Conservation (phyloP, 1,140 invertebrate genomes). For the Belonocnema kinseyi region DNA sequence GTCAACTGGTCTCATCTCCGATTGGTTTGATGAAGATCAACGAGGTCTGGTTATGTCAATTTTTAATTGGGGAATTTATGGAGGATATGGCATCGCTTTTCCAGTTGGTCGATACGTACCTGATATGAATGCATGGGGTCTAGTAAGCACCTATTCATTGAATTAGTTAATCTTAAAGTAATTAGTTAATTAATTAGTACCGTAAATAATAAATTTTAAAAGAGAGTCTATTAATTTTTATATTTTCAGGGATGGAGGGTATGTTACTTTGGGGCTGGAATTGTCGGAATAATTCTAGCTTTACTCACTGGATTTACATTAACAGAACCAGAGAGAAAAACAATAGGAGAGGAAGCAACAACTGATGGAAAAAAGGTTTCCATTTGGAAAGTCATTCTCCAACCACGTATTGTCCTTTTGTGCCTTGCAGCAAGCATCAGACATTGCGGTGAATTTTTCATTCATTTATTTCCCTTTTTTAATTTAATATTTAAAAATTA, state of each 20-base stretch:
- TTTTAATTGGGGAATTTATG: constrained; percentile 97
- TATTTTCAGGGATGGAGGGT: constrained; percentile 87
- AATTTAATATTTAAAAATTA: no score
- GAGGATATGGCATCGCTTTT: constrained; percentile 94
- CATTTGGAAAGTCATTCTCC: constrained; percentile 84
- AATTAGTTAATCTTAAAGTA: background rate
- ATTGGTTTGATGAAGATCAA: constrained; percentile 88
- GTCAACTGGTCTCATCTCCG: constrained; percentile 88
- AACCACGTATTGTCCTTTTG: constrained; percentile 87
- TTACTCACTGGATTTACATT: constrained; percentile 85
- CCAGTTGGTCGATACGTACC: constrained; percentile 93
- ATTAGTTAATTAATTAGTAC: constrained; percentile 24
- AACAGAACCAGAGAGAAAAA: constrained; percentile 85
- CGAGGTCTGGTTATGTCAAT: constrained; percentile 93
- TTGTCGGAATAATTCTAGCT: constrained; percentile 86
- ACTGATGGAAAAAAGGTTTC: constrained; percentile 75
- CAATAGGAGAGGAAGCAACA: constrained; percentile 79
- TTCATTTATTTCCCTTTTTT: constrained; percentile 52
- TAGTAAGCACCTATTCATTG: constrained; percentile 75
- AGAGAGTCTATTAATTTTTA: background rate
- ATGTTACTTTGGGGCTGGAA: constrained; percentile 89
- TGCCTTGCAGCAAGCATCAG: constrained; percentile 92
- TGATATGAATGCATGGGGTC: constrained; percentile 83
- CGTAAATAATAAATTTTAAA: background rate
- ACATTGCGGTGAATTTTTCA: constrained; percentile 84